Conservation (phyloP, 2,888 invertebrate genomes). For the Epiblema foenella region DNA sequence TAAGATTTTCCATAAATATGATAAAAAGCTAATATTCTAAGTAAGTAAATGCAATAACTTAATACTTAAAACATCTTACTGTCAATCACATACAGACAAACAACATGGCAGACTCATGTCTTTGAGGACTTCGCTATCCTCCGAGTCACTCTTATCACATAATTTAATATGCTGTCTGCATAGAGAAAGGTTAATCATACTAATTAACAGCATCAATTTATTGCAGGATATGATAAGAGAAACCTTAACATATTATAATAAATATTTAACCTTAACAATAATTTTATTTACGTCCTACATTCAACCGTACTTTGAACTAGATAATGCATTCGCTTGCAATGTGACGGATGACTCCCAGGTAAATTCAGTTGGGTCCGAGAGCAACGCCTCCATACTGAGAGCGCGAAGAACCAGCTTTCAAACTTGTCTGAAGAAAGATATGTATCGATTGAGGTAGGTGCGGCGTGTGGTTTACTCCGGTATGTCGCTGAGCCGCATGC, state of each 20-base stretch:
- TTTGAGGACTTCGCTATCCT: constrained; percentile 4
- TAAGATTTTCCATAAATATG: constrained; percentile 8
- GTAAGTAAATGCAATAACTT: constrained; percentile 52
- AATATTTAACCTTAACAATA: constrained; percentile 33
- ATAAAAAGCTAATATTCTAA: constrained; percentile 44
- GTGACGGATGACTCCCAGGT: not conserved
- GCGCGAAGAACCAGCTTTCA: not conserved
- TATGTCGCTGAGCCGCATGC: constrained; percentile 84
- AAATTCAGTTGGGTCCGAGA: not conserved
- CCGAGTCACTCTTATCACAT: constrained; percentile 33
- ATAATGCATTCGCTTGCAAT: constrained; percentile 1
- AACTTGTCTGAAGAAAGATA: not conserved
- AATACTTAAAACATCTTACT: constrained; percentile 47
- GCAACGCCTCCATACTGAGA: not conserved
- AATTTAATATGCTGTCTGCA: constrained; percentile 26
- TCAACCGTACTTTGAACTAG: constrained; percentile 33
- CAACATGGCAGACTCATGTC: constrained; percentile 6
- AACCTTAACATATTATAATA: constrained; percentile 31
- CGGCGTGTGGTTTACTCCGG: constrained; percentile 68
- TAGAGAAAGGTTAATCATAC: constrained; percentile 30
- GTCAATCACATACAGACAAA: constrained; percentile 34
- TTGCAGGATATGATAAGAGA: constrained; percentile 31
- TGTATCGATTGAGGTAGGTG: not conserved
- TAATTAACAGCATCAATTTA: constrained; percentile 36
- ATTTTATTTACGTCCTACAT: constrained; percentile 31